A percentile compares a stretch with the other conserved stretches of the same genome.
phyloP scores from a whole-genome alignment of 1,140 invertebrate species.

The Subanguina moxae region DNA sequence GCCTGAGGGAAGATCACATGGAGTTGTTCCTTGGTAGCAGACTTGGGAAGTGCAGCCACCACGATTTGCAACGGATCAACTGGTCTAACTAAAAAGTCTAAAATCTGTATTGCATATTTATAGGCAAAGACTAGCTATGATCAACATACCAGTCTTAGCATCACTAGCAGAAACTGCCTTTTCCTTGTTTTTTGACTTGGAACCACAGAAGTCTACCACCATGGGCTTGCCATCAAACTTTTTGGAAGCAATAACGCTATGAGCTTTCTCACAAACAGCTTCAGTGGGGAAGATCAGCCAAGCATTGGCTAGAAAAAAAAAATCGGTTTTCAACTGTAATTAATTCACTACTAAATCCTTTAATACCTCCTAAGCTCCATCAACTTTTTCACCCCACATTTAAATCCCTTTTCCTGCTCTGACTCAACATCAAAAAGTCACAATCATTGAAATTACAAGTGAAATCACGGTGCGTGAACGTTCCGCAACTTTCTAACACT shows the following conservation, averaged over 20 bases:
- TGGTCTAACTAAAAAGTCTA: constrained; percentile 15
- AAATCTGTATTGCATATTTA: too few species aligned
- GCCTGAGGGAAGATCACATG: constrained; percentile 10
- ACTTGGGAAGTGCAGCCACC: constrained; percentile 13
- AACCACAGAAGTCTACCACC: constrained; percentile 10
- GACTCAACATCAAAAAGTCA: too few species aligned
- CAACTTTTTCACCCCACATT: too few species aligned
- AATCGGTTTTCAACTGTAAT: too few species aligned
- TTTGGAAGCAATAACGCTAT: constrained; percentile 5
- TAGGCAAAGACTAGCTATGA: too few species aligned
- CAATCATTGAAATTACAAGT: too few species aligned
- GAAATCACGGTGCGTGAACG: too few species aligned
- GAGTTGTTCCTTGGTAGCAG: constrained; percentile 1
- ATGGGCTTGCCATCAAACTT: constrained; percentile 15
- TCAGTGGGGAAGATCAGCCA: constrained; percentile 18
- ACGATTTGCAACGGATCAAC: constrained; percentile 15
- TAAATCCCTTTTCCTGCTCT: too few species aligned
- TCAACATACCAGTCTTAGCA: too few species aligned
- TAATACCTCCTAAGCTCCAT: too few species aligned
- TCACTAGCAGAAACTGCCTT: neutral
- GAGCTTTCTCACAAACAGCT: constrained; percentile 17
- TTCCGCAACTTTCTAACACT: too few species aligned
- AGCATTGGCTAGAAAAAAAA: constrained; percentile 2
- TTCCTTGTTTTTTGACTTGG: constrained; percentile 15
- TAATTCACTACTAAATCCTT: too few species aligned